Base-by-base conservation (phyloP, 2,888 invertebrate species). In the Pyrochroa serraticornis region DNA sequence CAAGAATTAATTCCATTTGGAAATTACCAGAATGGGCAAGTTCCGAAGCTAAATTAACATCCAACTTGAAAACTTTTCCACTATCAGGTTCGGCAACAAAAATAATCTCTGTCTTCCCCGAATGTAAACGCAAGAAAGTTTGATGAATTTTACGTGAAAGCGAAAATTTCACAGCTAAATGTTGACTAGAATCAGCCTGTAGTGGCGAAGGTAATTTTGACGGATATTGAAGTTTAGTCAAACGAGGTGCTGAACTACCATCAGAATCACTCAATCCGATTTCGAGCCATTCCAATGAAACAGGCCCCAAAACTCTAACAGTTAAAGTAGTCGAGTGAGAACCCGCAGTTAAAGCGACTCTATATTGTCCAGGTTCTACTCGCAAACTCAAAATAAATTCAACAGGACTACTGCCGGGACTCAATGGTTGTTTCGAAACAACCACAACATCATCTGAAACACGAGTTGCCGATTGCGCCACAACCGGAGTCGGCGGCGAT, bases 41-140 rank as follows among this genome's bases (percentile, higher is more conserved):
- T 71, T 94, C 93, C 70, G 88, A 87, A 9, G 89, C 89, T 67
- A 92, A 87, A 37, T 87, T 84, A 39, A 98, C 85, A 74, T 97
- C 96, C 64, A 97, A 91, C 80, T 93, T 94, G 79, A 97, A 97
- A 47, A 74, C 65, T 72, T 87, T 87, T 47, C 83, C 81, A 61
- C 81, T 81, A 74, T 96, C 96, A 3, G 90, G 89, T 75, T 97
- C 97, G 0, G 97, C 94, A 3, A 98, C 92, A 77, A 95, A 97
- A 70, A 96, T 89, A 44, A 95, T 91, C 82, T 98, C 98, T 59
- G 89, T 87, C 48, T 82, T 81, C 9, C 81, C 80, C 67, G 91
- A 86, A 35, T 85, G 85, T 39, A 97, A 83, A 44, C 92, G 85
- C 22, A 96, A 86, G 78, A 97, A 97, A 0, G 93, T 92, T 79